Base-by-base conservation (phyloP, 1,140 invertebrate genomes). In the Pinna nobilis region DNA sequence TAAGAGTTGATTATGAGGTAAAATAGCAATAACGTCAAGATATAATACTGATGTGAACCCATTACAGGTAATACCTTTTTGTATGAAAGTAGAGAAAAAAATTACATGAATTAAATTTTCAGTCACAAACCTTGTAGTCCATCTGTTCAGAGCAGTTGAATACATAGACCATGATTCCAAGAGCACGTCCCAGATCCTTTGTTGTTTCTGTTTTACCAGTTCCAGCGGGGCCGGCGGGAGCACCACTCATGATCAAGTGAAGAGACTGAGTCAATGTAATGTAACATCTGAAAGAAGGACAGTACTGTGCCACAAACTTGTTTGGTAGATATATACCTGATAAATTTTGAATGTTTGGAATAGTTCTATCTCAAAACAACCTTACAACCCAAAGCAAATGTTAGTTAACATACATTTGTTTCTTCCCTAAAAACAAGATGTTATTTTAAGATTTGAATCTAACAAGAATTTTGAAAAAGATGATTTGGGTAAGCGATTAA, bases 101-200 rank as follows among this genome's bases (percentile, higher is more conserved):
- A 20, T 53, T 13, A 53, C 15, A 32, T 20, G 15, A 57, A 2
- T 57, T 20, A 3, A 47, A 20, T 49, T 30, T 50, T 1, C 3
- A 2, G 28, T 44, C 23, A 50, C 67, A 65, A 70, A 89, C 88
- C 87, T 90, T 90, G 83, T 93, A 96, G 88, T 97, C 95, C 95
- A 97, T 96, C 18, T 94, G 94, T 89, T 97, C 95, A 0, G 95
- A 94, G 87, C 96, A 97, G 88, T 97, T 97, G 0, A 95, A 97
- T 2, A 97, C 95, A 32, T 97, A 91, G 84, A 95, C 97, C 0
- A 97, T 89, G 13, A 96, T 88, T 3, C 94, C 96, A 72, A 97
- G 87, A 3, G 95, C 94, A 89, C 96, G 96, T 0, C 95, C 96
- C 53, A 97, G 88, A 90, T 97, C 95, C 86, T 97, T 97, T 0